These are phyloP conservation scores for Alethe diademata DNA, from an alignment of 2,113 vertebrate species.

Conservation along the genomic window DNA sequence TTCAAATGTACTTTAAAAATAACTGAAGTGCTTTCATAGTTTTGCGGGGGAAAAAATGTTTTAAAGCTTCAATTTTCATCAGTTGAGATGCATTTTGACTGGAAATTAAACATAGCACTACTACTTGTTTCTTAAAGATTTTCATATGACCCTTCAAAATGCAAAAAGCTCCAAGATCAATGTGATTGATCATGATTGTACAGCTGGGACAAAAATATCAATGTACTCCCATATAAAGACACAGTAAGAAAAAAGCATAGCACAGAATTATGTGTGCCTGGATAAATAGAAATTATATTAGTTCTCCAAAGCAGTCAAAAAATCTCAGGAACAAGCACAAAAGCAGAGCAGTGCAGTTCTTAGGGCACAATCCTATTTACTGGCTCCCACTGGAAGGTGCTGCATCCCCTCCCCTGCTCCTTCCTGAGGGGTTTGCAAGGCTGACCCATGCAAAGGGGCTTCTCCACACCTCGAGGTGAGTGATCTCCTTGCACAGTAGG, in stretches of 20 bases:
- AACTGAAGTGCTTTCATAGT: neutral
- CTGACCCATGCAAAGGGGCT: neutral
- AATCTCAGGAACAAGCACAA: neutral
- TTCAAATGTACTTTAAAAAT: neutral
- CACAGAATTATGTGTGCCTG: neutral
- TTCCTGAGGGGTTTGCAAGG: neutral
- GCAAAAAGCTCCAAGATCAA: neutral
- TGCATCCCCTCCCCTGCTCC: neutral
- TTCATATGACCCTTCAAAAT: neutral
- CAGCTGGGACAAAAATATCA: neutral
- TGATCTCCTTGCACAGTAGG: neutral
- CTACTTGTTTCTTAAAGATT: neutral
- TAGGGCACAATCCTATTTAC: rapidly evolving
- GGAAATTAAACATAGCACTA: neutral
- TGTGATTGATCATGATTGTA: neutral
- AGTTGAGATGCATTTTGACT: neutral
- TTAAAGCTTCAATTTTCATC: slow-evolving; percentile 19
- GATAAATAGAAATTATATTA: neutral
- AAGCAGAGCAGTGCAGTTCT: neutral
- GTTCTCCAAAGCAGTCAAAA: neutral
- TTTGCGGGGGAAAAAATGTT: neutral
- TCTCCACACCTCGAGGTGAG: neutral
- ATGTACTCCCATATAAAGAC: neutral
- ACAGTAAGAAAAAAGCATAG: neutral
- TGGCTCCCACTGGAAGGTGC: neutral